Base-by-base conservation (phyloP, 2,797 vertebrate genomes). In the Protosalanx chinensis region DNA sequence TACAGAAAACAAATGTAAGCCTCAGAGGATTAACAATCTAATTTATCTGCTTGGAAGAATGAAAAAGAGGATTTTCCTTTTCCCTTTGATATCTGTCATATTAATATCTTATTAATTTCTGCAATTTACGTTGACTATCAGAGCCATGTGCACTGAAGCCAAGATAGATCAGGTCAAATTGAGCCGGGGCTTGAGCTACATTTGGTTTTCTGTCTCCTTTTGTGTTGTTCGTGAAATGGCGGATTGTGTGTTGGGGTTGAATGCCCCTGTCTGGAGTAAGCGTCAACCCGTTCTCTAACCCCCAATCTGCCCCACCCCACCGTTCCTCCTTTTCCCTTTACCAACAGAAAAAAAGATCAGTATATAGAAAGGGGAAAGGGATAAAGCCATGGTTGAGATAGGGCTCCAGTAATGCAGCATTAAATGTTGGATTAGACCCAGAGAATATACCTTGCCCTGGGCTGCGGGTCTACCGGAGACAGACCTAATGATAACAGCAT, bases 1-100 rank as follows among this genome's bases (percentile, higher is more conserved):
- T 79, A 71, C 69, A 68, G 74, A 79, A 82, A 82, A 84, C 82
- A 82, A 81, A 84, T 79, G 76, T 83, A 84, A 87, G 32, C 69
- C 81, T 63, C 60, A 27, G 65, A 68, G 80, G 82, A 82, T 86
- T 87, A 86, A 80, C 76, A 74, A 79, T 82, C 84, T 85, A 73
- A 81, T 84, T 85, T 76, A 71, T 79, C 73, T 74, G 62, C 72
- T 77, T 73, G 70, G 58, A 66, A 79, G 74, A 82, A 77, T 59
- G 66, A 72, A 72, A 78, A 69, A 85, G 66, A 78, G 75, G 75
- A 79, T 76, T 80, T 72, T 29, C 70, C 65, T 30, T 59, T 64
- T 79, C 76, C 67, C 71, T 80, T 72, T 75, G 73, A 79, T 80
- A 77, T 74, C 73, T 73, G 70, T 80, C 82, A 82, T 79, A 85